Evolutionary conservation across 2,888 invertebrate species (phyloP), one percentile per base, ranked within the genome.

Genomic region (Catonia carolina): DNA sequence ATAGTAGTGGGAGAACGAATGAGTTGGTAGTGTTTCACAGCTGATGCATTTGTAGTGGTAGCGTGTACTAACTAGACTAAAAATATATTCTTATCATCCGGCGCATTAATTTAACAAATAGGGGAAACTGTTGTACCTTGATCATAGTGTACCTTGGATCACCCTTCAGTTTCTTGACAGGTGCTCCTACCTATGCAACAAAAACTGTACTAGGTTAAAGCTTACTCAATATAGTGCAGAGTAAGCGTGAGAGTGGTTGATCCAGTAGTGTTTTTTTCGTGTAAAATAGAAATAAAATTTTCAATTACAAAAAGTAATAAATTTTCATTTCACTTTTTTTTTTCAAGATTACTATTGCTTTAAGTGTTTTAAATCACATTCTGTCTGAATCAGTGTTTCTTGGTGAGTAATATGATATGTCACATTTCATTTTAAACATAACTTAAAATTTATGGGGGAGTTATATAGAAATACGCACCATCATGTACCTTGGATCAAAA

Each of bases 101-200:
- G n/a, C n/a, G n/a, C n/a, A n/a, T n/a, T n/a, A n/a, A n/a, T n/a
- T n/a, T n/a, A n/a, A n/a, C n/a, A n/a, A n/a, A n/a, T 53, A 55
- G 55, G 55, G 55, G 47, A 55, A 48, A 55, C 36, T 18, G 47
- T 55, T 47, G 55, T 55, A 55, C 47, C 55, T 47, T 55, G 55
- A 48, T 33, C 47, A 55, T 36, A n/a, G n/a, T n/a, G n/a, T n/a
- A n/a, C n/a, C n/a, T n/a, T n/a, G n/a, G n/a, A n/a, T n/a, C n/a
- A n/a, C n/a, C 6, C 10, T 7, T n/a, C 7, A 55, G 17, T 35
- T 55, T 22, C 48, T 35, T 47, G 47, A 35, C 33, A 12, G 14
- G 36, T 33, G 36, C 47, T 55, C 47, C 47, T 36, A 47, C 27
- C 55, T 55, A 31, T 7, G 31, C 10, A 22, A 10, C 36, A 35